Conservation (phyloP, 2,113 vertebrate species). For the Noturus placidus region DNA sequence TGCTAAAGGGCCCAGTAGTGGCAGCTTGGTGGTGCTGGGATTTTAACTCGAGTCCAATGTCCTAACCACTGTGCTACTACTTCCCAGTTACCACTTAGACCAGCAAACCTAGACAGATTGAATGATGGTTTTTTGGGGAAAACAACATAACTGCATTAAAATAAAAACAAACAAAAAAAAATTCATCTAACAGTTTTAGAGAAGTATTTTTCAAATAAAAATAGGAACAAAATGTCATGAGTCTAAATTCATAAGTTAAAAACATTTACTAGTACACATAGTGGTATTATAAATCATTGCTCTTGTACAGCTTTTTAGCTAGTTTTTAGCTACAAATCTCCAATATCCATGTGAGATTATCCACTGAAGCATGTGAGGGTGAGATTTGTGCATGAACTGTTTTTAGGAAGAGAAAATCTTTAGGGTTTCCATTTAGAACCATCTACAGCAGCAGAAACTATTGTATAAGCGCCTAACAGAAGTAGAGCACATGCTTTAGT, state of each 20-base stretch:
- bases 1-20: no score
- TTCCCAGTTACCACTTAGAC: no score
- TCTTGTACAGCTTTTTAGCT: no score
- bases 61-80: no score
- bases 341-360: neutral
- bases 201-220: neutral
- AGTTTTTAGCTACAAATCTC: neutral
- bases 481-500: neutral
- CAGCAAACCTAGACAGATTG: neutral
- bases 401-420: neutral
- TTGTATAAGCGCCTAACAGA: neutral
- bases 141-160: neutral
- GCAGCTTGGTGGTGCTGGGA: no score
- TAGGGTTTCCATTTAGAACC: neutral
- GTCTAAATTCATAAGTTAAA: neutral
- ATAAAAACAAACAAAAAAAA: neutral
- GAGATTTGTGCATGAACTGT: neutral
- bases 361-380: no score
- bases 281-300: neutral
- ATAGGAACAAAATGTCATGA: neutral
- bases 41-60: no score
- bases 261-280: neutral
- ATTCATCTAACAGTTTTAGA: neutral
- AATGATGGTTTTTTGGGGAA: neutral
- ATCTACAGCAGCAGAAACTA: neutral